Conservation (phyloP, 2,113 vertebrate species). For the Calyptomena viridis region DNA sequence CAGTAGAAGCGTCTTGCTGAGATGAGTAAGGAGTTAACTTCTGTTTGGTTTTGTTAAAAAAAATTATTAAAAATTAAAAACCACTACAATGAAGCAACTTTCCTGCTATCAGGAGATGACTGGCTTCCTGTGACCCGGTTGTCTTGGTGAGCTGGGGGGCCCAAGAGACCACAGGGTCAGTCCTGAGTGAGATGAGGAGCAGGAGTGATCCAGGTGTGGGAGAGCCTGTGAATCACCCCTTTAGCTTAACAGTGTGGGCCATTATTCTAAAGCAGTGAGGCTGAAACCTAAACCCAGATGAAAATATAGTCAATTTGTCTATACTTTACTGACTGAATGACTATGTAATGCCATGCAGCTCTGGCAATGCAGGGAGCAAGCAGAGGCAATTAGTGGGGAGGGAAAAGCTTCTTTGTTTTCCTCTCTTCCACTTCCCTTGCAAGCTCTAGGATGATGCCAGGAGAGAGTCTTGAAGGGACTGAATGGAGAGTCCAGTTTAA, state of each 20-base stretch:
- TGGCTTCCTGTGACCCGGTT: constrained; percentile 4
- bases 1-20: background rate
- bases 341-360: constrained; percentile 60
- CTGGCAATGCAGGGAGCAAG: background rate
- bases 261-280: constrained; percentile 77
- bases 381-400: background rate
- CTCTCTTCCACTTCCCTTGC: background rate
- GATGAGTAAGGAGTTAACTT: constrained; percentile 1
- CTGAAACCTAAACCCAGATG: constrained; percentile 67
- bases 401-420: background rate
- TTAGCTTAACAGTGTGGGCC: constrained; percentile 59
- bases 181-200: background rate
- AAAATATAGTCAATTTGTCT: constrained; percentile 69
- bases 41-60: background rate
- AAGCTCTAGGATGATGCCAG: background rate
- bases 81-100: constrained; percentile 20
- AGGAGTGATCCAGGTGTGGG: background rate
- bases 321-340: constrained; percentile 69
- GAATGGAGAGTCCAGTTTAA: background rate
- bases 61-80: background rate
- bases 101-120: background rate
- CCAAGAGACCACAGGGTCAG: constrained; percentile 49
- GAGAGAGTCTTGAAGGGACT: background rate
- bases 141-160: background rate
- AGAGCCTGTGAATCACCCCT: constrained; percentile 63